Evolutionary conservation across 2,113 vertebrate species (phyloP).

Genomic region (Prunella fulvescens): DNA sequence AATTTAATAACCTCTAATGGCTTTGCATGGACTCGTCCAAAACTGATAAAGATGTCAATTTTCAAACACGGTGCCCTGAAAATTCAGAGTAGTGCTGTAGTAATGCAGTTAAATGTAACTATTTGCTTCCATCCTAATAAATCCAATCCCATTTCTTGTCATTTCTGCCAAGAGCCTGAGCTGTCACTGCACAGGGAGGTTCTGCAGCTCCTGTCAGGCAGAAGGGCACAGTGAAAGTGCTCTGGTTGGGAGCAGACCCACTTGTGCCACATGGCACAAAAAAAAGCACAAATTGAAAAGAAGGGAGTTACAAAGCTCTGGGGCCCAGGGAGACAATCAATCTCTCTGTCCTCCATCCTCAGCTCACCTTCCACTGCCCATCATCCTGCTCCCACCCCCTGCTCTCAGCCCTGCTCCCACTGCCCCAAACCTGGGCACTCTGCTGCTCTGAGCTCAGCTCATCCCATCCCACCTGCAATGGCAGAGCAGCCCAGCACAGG

Average conservation of each 20-base stretch:
- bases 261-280: fast-evolving
- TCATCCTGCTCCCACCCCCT: neutral
- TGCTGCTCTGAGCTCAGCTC: fast-evolving
- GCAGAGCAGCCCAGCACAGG: neutral
- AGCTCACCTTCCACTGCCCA: neutral
- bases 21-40: neutral
- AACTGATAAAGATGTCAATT: neutral
- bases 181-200: fast-evolving
- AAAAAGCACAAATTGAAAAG: neutral
- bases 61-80: neutral
- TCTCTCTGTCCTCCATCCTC: neutral
- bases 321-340: neutral
- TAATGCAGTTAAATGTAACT: neutral
- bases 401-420: neutral
- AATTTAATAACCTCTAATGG: neutral
- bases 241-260: neutral
- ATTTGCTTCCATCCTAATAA: neutral
- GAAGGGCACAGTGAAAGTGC: neutral
- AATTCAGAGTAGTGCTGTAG: neutral
- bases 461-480: fast-evolving
- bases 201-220: neutral
- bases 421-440: fast-evolving
- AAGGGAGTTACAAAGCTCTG: neutral
- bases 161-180: neutral
- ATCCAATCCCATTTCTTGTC: neutral